phyloP scores from a whole-genome alignment of 2,888 invertebrate genomes.

The Falcaria lacertinaria region DNA sequence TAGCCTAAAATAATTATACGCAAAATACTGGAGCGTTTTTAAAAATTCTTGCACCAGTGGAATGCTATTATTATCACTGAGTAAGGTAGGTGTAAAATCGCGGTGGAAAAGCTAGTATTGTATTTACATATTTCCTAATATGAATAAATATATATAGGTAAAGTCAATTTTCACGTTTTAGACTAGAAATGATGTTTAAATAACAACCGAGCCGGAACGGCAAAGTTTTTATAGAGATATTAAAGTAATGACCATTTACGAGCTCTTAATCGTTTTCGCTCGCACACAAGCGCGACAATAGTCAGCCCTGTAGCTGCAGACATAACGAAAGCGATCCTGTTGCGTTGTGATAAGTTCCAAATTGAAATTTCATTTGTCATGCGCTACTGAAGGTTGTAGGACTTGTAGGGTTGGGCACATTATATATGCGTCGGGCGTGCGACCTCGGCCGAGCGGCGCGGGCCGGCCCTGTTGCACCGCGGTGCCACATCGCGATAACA shows the following conservation, averaged over 20 bases:
- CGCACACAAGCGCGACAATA: not conserved
- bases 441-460: constrained; percentile 34
- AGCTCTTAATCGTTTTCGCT: not conserved
- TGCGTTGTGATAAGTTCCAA: constrained; percentile 8
- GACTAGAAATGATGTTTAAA: too few species aligned
- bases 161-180: too few species aligned
- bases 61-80: too few species aligned
- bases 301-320: not conserved
- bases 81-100: too few species aligned
- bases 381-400: constrained; percentile 37
- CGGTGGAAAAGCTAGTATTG: too few species aligned
- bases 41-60: too few species aligned
- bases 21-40: too few species aligned
- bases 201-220: not conserved
- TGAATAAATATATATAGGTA: too few species aligned
- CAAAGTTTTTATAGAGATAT: not conserved
- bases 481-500: constrained; percentile 65
- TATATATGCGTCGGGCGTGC: constrained; percentile 54
- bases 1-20: too few species aligned
- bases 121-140: too few species aligned
- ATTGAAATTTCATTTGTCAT: constrained; percentile 12
- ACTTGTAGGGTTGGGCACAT: constrained; percentile 55
- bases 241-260: not conserved
- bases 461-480: constrained; percentile 37
- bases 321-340: constrained; percentile 1